Conservation (phyloP, 2,113 vertebrate species). For the Turnix velox region DNA sequence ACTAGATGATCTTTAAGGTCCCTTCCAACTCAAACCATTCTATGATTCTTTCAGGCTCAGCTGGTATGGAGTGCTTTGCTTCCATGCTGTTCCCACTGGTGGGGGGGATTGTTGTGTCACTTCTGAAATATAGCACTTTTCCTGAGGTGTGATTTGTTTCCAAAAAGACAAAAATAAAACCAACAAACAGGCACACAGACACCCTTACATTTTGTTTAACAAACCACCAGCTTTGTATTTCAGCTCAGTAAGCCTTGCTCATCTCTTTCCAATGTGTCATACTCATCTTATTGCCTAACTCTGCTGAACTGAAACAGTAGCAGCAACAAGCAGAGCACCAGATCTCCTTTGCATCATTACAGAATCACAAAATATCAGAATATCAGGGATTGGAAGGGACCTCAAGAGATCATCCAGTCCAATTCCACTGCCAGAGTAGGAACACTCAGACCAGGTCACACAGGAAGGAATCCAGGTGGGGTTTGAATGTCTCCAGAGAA, state of each 20-base stretch:
- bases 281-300: conserved; percentile 8
- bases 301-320: conserved; percentile 31
- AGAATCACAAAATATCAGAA: too few species aligned
- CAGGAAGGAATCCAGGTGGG: too few species aligned
- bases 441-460: too few species aligned
- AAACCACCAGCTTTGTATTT: conserved; percentile 14
- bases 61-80: not conserved
- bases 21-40: too few species aligned
- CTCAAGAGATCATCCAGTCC: too few species aligned
- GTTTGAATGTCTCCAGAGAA: too few species aligned
- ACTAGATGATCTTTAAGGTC: too few species aligned
- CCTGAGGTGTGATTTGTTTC: not conserved
- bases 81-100: not conserved
- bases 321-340: not conserved
- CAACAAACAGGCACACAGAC: not conserved
- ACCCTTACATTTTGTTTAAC: conserved; percentile 2
- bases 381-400: too few species aligned
- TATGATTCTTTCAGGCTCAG: not conserved
- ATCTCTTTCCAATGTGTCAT: conserved; percentile 17
- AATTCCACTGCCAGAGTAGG: too few species aligned
- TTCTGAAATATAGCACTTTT: not conserved
- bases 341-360: conserved; percentile 25
- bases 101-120: not conserved
- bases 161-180: not conserved
- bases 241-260: not conserved